Conservation (phyloP, 64 coral and sea anemone species). For the Dendrophyllia cribrosa region DNA sequence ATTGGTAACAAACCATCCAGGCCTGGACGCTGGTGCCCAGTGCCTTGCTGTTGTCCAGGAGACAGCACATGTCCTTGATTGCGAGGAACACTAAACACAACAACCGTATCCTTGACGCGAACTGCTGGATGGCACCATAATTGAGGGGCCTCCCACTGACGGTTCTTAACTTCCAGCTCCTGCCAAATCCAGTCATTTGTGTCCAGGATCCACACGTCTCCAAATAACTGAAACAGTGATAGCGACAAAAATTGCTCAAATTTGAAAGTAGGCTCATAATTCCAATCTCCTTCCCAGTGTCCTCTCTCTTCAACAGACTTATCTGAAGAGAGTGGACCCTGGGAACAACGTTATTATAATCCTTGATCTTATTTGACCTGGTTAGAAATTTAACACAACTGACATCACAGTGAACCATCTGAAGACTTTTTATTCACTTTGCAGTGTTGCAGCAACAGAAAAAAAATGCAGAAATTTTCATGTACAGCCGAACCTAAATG, state of each 20-base stretch:
- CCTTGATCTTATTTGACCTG: too few relatives aligned
- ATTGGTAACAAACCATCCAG: constrained; percentile 39
- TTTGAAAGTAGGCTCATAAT: too few relatives aligned
- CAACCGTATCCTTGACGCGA: constrained; percentile 64
- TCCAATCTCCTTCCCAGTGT: too few relatives aligned
- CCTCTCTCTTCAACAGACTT: too few relatives aligned
- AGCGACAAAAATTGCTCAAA: not conserved
- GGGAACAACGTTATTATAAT: too few relatives aligned
- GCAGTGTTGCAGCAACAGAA: too few relatives aligned
- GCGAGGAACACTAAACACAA: constrained; percentile 75
- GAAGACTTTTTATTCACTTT: too few relatives aligned
- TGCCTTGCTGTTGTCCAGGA: not conserved
- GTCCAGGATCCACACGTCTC: constrained; percentile 93
- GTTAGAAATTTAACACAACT: too few relatives aligned
- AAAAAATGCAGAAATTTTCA: too few relatives aligned
- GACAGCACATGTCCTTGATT: constrained; percentile 26
- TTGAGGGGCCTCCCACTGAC: constrained; percentile 79
- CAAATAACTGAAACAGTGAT: constrained; percentile 72
- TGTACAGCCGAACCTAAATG: too few relatives aligned
- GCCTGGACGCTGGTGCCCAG: constrained; percentile 1
- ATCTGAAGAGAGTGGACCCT: too few relatives aligned
- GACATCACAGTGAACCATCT: too few relatives aligned
- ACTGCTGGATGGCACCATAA: constrained; percentile 95
- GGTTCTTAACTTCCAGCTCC: constrained; percentile 71
- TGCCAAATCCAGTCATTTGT: constrained; percentile 83